Evolutionary conservation across 1,140 invertebrate species (phyloP).

Genomic region (Drosophila sucinea): DNA sequence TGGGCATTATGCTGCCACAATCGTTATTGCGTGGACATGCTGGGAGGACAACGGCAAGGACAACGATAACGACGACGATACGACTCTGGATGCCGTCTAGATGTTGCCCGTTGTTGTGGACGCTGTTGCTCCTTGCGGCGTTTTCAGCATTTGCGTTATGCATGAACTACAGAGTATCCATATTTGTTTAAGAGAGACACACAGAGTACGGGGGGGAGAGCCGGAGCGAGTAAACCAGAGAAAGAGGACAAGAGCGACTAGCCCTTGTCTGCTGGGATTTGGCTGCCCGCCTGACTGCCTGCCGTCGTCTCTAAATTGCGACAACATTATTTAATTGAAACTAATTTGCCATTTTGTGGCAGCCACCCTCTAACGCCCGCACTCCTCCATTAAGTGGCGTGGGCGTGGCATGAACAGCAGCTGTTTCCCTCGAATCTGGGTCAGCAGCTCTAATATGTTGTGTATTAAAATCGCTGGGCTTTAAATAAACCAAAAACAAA

Average conservation of each 20-base stretch:
- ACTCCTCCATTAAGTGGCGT: constrained; percentile 62
- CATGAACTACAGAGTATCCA: constrained; percentile 54
- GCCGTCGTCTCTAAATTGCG: constrained; percentile 63
- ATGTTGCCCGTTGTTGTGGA: constrained; percentile 7
- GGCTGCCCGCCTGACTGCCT: not conserved
- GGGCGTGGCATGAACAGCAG: constrained; percentile 16
- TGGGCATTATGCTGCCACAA: constrained; percentile 73
- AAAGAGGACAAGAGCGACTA: not conserved
- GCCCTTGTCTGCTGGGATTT: constrained; percentile 18
- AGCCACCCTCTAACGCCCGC: not conserved
- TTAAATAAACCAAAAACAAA: not conserved
- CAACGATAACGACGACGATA: constrained; percentile 26
- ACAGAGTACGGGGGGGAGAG: not conserved
- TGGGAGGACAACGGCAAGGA: constrained; percentile 42
- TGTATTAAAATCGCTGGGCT: constrained; percentile 11
- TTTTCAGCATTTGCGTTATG: constrained; percentile 70
- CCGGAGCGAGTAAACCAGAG: too few relatives aligned
- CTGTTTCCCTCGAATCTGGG: constrained; percentile 24
- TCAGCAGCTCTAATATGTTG: constrained; percentile 17
- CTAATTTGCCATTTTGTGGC: constrained; percentile 77
- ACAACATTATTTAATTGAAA: constrained; percentile 81
- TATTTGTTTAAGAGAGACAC: constrained; percentile 12
- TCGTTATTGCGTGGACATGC: constrained; percentile 81
- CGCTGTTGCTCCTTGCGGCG: constrained; percentile 55
- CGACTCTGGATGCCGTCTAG: constrained; percentile 36